Conservation (phyloP, 2,888 invertebrate species). For the Caradrina kadenii region DNA sequence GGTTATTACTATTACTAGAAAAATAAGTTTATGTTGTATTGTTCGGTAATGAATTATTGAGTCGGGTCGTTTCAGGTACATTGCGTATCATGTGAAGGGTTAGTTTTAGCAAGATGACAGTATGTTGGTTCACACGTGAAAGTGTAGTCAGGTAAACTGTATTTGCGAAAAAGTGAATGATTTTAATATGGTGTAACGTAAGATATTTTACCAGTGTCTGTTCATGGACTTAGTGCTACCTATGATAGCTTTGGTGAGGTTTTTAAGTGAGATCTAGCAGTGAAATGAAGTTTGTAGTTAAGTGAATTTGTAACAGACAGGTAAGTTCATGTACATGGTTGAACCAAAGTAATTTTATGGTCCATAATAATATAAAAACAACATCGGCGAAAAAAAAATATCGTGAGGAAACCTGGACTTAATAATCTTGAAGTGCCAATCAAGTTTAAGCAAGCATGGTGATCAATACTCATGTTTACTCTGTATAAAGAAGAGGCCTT, state of each 20-base stretch:
- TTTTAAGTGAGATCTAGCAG: neutral
- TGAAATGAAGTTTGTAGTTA: neutral
- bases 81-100: slow-evolving; percentile 88
- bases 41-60: slow-evolving; percentile 90
- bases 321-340: neutral
- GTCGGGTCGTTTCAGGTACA: slow-evolving; percentile 90
- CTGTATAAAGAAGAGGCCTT: too few relatives aligned
- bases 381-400: too few relatives aligned
- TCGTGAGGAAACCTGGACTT: too few relatives aligned
- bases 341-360: neutral
- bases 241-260: too few relatives aligned
- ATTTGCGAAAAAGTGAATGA: slow-evolving; percentile 48
- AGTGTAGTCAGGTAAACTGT: slow-evolving; percentile 80
- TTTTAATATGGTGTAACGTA: neutral
- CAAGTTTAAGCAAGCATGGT: too few relatives aligned
- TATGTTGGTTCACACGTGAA: slow-evolving; percentile 86
- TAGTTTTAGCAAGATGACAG: slow-evolving; percentile 86
- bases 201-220: neutral
- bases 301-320: neutral
- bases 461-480: too few relatives aligned
- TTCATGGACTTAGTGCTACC: neutral
- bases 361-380: too few relatives aligned
- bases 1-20: slow-evolving; percentile 89
- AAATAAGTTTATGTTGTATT: slow-evolving; percentile 86
- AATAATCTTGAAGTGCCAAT: too few relatives aligned